phyloP scores from a whole-genome alignment of 2,888 invertebrate genomes.

The Standfussiana lucernea region DNA sequence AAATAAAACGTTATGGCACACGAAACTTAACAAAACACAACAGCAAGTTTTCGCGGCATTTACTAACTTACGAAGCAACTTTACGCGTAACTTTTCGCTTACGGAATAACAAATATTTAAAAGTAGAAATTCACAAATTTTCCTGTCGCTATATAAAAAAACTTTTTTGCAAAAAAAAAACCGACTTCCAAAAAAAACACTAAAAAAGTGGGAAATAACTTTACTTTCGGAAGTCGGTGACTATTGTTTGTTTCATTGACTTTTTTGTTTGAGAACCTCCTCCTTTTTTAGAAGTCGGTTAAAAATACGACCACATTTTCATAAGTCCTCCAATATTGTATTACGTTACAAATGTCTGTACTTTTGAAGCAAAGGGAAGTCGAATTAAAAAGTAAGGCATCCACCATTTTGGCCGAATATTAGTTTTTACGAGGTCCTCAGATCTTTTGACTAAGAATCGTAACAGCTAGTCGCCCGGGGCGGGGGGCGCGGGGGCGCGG shows the following conservation, averaged over 20 bases:
- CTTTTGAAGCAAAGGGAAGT: constrained; percentile 41
- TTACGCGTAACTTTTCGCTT: constrained; percentile 32
- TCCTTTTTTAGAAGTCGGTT: too few species aligned
- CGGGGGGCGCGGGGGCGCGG: background rate
- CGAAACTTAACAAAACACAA: constrained; percentile 37
- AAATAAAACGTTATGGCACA: constrained; percentile 29
- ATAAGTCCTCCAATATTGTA: constrained; percentile 56
- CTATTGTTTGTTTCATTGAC: too few species aligned
- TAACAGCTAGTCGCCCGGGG: constrained; percentile 22
- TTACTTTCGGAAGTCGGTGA: too few species aligned
- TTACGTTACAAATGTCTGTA: constrained; percentile 52
- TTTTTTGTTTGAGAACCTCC: too few species aligned
- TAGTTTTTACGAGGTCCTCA: constrained; percentile 59
- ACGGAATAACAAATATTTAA: constrained; percentile 30
- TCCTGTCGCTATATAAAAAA: constrained; percentile 23
- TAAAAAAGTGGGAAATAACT: too few species aligned
- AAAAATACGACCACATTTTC: constrained; percentile 50
- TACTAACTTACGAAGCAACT: constrained; percentile 31
- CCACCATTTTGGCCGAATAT: constrained; percentile 44
- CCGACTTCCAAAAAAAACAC: too few species aligned
- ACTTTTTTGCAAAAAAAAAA: too few species aligned
- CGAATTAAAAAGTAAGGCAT: constrained; percentile 56
- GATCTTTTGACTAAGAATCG: constrained; percentile 41
- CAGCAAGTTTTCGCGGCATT: constrained; percentile 30
- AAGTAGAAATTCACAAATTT: constrained; percentile 47